A percentile compares a stretch with the other conserved stretches of the same genome.
These are phyloP conservation scores for Melolontha melolontha DNA, from an alignment of 2,888 invertebrate genomes.

Conservation along the genomic window DNA sequence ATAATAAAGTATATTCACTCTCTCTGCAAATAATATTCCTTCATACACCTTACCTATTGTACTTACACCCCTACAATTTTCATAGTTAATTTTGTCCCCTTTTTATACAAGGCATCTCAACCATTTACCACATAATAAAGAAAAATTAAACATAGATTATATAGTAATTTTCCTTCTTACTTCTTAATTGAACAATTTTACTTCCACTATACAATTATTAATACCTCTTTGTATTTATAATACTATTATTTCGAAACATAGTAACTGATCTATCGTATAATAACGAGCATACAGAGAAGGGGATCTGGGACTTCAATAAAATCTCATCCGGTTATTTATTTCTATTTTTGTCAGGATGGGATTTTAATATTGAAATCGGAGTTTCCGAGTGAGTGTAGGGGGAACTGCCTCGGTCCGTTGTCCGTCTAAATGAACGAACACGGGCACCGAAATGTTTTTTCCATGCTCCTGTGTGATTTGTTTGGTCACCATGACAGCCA, in stretches of 20 bases:
- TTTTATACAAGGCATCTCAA: no score
- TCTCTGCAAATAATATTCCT: no score
- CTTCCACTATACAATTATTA: no score
- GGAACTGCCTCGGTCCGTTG: constrained; percentile 41
- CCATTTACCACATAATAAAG: no score
- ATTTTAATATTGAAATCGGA: constrained; percentile 46
- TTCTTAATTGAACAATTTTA: no score
- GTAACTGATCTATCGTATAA: constrained; percentile 19
- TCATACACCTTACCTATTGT: no score
- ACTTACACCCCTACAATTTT: no score
- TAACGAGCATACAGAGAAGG: constrained; percentile 9
- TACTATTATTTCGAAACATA: not conserved
- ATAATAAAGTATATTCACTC: no score
- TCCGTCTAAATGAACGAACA: constrained; percentile 60
- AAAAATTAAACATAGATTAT: no score
- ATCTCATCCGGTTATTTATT: constrained; percentile 31
- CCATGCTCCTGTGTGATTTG: constrained; percentile 61
- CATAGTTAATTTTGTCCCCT: no score
- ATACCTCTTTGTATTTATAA: no score
- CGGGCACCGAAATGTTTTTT: constrained; percentile 61
- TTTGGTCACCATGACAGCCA: constrained; percentile 57
- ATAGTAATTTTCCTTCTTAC: no score
- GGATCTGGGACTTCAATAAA: constrained; percentile 21
- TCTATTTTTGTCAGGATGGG: constrained; percentile 42
- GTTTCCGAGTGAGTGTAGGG: constrained; percentile 40